Percentiles rank a stretch among this genome's conserved stretches.
These are phyloP conservation scores for Diabrotica balteata DNA, from an alignment of 2,888 invertebrate genomes.

Conservation along the genomic window DNA sequence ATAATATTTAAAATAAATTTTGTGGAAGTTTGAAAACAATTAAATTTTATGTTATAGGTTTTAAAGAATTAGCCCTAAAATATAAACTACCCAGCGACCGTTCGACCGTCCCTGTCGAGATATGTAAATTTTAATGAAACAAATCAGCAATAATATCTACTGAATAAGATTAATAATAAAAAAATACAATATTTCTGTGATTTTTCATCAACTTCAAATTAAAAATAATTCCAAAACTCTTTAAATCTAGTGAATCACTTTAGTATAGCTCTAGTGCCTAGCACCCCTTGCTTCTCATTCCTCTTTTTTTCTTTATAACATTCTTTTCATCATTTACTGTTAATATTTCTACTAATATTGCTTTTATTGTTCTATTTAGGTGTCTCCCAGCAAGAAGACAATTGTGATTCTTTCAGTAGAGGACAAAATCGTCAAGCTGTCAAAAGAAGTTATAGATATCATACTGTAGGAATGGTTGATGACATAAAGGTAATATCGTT, in stretches of 20 bases:
- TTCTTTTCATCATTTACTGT: background rate
- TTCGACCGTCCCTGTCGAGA: too few relatives aligned
- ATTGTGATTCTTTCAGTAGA: conserved; percentile 57
- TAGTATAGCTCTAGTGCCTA: conserved; percentile 39
- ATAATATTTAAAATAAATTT: too few relatives aligned
- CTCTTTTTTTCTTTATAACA: conserved; percentile 18
- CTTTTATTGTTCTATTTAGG: conserved; percentile 41
- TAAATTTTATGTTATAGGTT: too few relatives aligned
- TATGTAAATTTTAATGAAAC: too few relatives aligned
- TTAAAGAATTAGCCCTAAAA: too few relatives aligned
- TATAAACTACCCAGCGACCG: too few relatives aligned
- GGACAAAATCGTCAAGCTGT: conserved; percentile 60
- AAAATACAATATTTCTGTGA: background rate
- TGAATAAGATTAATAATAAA: background rate
- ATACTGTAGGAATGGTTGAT: conserved; percentile 73
- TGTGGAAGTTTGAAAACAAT: too few relatives aligned
- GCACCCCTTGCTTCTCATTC: conserved; percentile 33
- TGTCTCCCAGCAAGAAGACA: conserved; percentile 54
- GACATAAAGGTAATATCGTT: conserved; percentile 62
- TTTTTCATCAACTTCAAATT: conserved; percentile 7
- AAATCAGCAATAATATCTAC: too few relatives aligned
- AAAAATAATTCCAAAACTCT: conserved; percentile 27
- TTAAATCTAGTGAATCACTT: conserved; percentile 31
- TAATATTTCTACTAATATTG: too few relatives aligned
- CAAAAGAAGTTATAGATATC: conserved; percentile 65